Conservation (phyloP, 1,140 invertebrate genomes). For the Leucophenga varia region DNA sequence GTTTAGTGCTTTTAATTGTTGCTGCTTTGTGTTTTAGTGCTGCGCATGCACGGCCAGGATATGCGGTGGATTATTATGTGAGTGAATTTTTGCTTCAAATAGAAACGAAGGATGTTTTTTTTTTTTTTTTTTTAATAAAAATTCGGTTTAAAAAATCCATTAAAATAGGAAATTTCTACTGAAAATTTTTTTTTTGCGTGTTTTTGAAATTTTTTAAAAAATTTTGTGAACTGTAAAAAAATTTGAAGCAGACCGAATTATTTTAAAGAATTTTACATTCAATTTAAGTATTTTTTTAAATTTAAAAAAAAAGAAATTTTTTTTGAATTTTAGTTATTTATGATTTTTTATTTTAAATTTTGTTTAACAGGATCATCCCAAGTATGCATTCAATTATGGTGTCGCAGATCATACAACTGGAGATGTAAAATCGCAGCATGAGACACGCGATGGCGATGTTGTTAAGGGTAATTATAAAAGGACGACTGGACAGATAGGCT, state of each 20-base stretch:
- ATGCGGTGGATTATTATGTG: slow-evolving; percentile 56
- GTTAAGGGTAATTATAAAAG: slow-evolving; percentile 59
- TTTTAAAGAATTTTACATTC: background rate
- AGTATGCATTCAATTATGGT: slow-evolving; percentile 61
- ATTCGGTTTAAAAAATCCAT: no score
- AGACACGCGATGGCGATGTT: slow-evolving; percentile 59
- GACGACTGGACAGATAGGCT: background rate
- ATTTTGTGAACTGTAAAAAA: no score
- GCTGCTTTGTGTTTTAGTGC: slow-evolving; percentile 37
- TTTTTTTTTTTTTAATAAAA: no score
- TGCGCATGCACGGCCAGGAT: slow-evolving; percentile 46
- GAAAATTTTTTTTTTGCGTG: no score
- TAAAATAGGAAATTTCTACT: no score
- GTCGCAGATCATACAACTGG: slow-evolving; percentile 60
- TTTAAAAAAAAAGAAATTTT: background rate
- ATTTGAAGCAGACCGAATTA: no score
- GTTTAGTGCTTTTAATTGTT: slow-evolving; percentile 40
- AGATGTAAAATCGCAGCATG: slow-evolving; percentile 59
- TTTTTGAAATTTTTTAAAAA: no score
- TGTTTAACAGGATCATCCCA: slow-evolving; percentile 55
- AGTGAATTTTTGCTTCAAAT: no score
- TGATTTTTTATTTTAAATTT: slow-evolving; percentile 1
- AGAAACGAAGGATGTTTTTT: no score
- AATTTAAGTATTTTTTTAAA: background rate
- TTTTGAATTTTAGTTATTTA: background rate